phyloP scores from a whole-genome alignment of 2,888 invertebrate species.

The Erebia palarica region DNA sequence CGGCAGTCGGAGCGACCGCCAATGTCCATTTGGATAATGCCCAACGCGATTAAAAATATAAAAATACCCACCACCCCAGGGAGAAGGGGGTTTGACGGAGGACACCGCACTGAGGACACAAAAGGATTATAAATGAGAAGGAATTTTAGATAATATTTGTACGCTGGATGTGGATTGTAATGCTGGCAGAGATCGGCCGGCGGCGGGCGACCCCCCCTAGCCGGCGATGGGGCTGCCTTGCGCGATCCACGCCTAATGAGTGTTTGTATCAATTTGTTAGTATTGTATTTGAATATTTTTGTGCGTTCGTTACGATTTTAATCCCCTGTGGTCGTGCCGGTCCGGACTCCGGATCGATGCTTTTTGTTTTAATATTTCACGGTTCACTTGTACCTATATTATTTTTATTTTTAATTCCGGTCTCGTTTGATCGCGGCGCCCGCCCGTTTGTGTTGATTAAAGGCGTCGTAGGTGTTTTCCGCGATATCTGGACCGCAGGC shows the following conservation, averaged over 20 bases:
- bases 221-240: slow-evolving; percentile 61
- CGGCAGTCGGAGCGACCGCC: slow-evolving; percentile 76
- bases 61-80: slow-evolving; percentile 74
- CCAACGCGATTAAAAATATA: slow-evolving; percentile 83
- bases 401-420: slow-evolving; percentile 54
- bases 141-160: slow-evolving; percentile 84
- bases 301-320: slow-evolving; percentile 80
- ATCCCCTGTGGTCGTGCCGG: slow-evolving; percentile 72
- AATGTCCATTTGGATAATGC: slow-evolving; percentile 83
- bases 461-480: slow-evolving; percentile 59
- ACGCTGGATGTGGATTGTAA: slow-evolving; percentile 82
- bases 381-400: slow-evolving; percentile 48
- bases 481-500: slow-evolving; percentile 49
- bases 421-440: slow-evolving; percentile 64
- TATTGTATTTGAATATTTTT: slow-evolving; percentile 83
- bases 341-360: slow-evolving; percentile 74
- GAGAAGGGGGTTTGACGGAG: slow-evolving; percentile 72
- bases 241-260: slow-evolving; percentile 79
- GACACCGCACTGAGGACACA: slow-evolving; percentile 82
- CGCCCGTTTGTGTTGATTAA: slow-evolving; percentile 70
- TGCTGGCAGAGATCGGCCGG: slow-evolving; percentile 56
- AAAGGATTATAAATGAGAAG: slow-evolving; percentile 84
- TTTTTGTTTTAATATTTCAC: slow-evolving; percentile 69
- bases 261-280: slow-evolving; percentile 83
- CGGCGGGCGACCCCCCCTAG: slow-evolving; percentile 46